Evolutionary conservation across 2,113 vertebrate genomes (phyloP), one percentile per base, ranked within the genome.

Genomic region (Odocoileus virginianus): DNA sequence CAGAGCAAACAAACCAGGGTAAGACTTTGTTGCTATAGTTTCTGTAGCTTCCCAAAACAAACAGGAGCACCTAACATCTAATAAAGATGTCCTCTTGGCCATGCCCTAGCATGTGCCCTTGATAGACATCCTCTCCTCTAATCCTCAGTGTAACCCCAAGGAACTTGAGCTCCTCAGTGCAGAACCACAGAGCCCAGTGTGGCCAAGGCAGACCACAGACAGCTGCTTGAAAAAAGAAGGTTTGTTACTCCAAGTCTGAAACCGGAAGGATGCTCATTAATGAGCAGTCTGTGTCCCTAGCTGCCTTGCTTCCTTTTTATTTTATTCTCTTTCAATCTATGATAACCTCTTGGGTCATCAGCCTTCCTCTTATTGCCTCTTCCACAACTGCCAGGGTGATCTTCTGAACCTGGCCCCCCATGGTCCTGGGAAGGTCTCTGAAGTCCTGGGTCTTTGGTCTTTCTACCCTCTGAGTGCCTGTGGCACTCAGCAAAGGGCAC

Each of bases 231-330:
- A 14, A 36, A 58, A 82, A 25, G 10, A 61, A 82, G 28, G 2
- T 19, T 67, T 14, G 4, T 84, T 61, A 79, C 87, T 19, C 40
- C 43, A 12, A 45, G 52, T 14, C 61, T 43, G 87, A 89, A 74
- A 30, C 19, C 52, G 2, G 55, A 83, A 94, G 55, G 61, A 84
- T 95, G 50, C 60, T 74, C 36, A 89, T 88, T 88, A 96, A 81
- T 17, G 30, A 95, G 30, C 45, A 25, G 1, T 27, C 47, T 50
- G 25, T 67, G 36, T 57, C 36, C 47, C 33, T 36, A 25, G 33
- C 47, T 81, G 57, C 57, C 16, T 14, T 4, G 9, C 54, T 94
- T 92, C 50, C 40, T 89, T 97, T 94, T 92, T 43, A 47, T 64
- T 86, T 76, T 45, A 45, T 36, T 60, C 47, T 91, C 45, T 81